These are phyloP conservation scores for Phyllostomus discolor DNA, from an alignment of 2,113 vertebrate genomes.

Conservation along the genomic window DNA sequence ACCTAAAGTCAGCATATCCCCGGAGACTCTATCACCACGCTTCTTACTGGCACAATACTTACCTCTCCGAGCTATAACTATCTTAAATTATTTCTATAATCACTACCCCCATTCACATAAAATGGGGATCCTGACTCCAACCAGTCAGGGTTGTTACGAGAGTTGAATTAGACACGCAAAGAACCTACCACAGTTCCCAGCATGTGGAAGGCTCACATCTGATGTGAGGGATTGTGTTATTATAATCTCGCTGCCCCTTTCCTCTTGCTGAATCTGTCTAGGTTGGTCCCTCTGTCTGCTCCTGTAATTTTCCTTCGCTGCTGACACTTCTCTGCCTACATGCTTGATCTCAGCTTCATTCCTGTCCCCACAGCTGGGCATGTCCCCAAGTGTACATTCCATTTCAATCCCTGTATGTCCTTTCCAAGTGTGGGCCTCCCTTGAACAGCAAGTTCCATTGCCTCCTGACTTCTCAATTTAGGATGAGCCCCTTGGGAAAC, in stretches of 20 bases:
- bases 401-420: neutral
- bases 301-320: neutral
- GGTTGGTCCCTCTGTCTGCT: neutral
- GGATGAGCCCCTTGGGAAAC: neutral
- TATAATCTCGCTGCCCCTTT: neutral
- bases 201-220: neutral
- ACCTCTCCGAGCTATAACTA: neutral
- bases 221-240: neutral
- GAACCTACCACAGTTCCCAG: neutral
- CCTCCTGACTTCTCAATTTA: neutral
- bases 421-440: neutral
- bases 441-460: neutral
- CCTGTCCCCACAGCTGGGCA: neutral
- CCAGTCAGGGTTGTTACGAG: neutral
- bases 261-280: neutral
- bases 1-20: neutral
- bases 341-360: neutral
- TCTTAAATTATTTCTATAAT: neutral
- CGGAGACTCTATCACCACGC: neutral
- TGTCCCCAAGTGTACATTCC: neutral
- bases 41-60: neutral
- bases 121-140: neutral
- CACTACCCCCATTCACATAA: neutral
- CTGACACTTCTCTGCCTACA: neutral
- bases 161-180: neutral